Percentiles rank a stretch among this genome's conserved stretches.
These are phyloP conservation scores for Pachypsylla venusta DNA, from an alignment of 1,140 invertebrate genomes.

Conservation along the genomic window DNA sequence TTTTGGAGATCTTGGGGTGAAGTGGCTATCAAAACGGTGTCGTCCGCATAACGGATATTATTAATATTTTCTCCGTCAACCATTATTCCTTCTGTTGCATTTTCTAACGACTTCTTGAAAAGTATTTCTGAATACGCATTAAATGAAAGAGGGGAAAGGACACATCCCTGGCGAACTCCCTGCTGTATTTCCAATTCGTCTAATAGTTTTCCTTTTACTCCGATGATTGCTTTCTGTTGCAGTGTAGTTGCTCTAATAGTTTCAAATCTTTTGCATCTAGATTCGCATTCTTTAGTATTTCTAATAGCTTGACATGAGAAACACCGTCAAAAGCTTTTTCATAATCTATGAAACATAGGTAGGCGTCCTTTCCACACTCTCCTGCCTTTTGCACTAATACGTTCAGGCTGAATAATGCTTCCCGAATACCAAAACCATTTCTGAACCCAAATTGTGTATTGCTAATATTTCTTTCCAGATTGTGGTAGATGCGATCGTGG, in stretches of 20 bases:
- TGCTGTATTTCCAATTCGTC: slow-evolving; percentile 20
- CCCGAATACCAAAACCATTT: slow-evolving; percentile 19
- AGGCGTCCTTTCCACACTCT: no score
- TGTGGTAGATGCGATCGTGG: slow-evolving; percentile 18
- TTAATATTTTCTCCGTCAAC: slow-evolving; percentile 15
- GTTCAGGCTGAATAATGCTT: slow-evolving; percentile 20
- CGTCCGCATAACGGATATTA: slow-evolving; percentile 18
- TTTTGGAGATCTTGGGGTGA: not conserved
- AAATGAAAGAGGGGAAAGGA: slow-evolving; percentile 26
- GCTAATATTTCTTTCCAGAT: slow-evolving; percentile 7
- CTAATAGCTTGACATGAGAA: not conserved
- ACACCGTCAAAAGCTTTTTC: slow-evolving; percentile 9
- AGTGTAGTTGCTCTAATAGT: no score
- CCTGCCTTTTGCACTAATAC: slow-evolving; percentile 19
- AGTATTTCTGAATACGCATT: slow-evolving; percentile 24
- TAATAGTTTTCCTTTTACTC: slow-evolving; percentile 1
- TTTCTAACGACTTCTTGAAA: slow-evolving; percentile 15
- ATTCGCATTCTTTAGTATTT: slow-evolving; percentile 1
- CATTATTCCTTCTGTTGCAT: slow-evolving; percentile 4
- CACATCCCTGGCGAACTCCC: slow-evolving; percentile 26
- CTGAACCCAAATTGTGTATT: slow-evolving; percentile 22
- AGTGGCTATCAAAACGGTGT: slow-evolving; percentile 15
- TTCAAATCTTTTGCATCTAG: no score
- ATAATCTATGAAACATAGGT: slow-evolving; percentile 9
- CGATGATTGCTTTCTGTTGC: not conserved